A percentile compares a stretch with the other conserved stretches of the same genome.
Evolutionary conservation across 2,113 vertebrate genomes (phyloP).

Genomic region (Myanophis thanlyinensis): DNA sequence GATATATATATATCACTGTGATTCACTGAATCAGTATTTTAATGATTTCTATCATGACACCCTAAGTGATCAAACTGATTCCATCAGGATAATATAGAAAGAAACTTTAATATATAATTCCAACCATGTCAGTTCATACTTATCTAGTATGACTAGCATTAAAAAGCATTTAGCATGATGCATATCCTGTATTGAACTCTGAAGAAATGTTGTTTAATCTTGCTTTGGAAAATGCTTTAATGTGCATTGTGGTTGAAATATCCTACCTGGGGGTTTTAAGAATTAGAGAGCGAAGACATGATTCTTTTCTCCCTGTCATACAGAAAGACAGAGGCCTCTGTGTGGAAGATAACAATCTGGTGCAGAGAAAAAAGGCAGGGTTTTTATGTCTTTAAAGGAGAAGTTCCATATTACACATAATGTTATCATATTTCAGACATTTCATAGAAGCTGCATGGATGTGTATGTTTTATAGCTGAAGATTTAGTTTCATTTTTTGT

Average conservation of each 20-base stretch:
- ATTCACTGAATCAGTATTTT: not conserved
- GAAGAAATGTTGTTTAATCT: not conserved
- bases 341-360: not conserved
- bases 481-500: not conserved
- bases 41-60: not conserved
- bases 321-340: not conserved
- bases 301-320: not conserved
- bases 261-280: not conserved
- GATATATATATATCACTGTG: too few species aligned
- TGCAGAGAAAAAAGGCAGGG: not conserved
- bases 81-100: not conserved
- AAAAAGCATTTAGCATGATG: not conserved
- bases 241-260: not conserved
- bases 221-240: not conserved
- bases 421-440: not conserved
- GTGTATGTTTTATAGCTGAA: not conserved
- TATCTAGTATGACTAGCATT: not conserved
- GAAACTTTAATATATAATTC: not conserved
- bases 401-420: not conserved
- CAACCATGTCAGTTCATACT: constrained; percentile 3
- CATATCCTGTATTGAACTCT: not conserved
- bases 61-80: not conserved
- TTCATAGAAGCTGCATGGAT: not conserved
- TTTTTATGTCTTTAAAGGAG: not conserved
- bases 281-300: not conserved